These are phyloP conservation scores for Prunella fulvescens DNA, from an alignment of 2,113 vertebrate genomes.

Conservation along the genomic window DNA sequence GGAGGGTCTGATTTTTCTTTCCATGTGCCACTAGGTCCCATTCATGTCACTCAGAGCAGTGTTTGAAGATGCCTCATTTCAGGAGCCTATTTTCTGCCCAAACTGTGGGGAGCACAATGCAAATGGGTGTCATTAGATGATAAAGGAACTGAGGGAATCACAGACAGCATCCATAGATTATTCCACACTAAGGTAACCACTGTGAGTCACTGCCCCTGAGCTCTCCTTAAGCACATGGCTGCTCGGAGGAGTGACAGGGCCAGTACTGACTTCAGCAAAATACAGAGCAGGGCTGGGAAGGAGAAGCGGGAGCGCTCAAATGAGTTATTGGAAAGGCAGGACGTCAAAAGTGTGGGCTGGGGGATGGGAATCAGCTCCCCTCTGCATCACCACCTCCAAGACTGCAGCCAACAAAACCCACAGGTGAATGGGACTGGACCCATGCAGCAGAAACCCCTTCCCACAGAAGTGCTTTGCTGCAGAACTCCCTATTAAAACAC, in stretches of 20 bases:
- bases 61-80: accelerated
- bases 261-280: neutral
- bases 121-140: neutral
- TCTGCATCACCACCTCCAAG: neutral
- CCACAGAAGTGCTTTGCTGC: neutral
- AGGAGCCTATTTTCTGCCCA: neutral
- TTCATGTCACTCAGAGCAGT: accelerated
- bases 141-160: neutral
- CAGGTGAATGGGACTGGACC: neutral
- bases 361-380: neutral
- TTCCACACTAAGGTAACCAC: neutral
- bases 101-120: neutral
- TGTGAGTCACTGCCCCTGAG: neutral
- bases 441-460: neutral
- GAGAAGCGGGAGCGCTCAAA: neutral
- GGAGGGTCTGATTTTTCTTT: neutral
- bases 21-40: accelerated
- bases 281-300: neutral
- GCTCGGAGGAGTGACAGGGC: neutral
- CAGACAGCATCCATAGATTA: neutral
- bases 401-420: neutral
- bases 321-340: neutral
- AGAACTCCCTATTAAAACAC: neutral
- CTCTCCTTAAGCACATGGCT: neutral
- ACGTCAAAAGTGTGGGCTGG: neutral